Percentiles rank a stretch among this genome's conserved stretches.
These are phyloP conservation scores for Acinonyx jubatus DNA, from an alignment of 2,113 vertebrate species.

Conservation along the genomic window DNA sequence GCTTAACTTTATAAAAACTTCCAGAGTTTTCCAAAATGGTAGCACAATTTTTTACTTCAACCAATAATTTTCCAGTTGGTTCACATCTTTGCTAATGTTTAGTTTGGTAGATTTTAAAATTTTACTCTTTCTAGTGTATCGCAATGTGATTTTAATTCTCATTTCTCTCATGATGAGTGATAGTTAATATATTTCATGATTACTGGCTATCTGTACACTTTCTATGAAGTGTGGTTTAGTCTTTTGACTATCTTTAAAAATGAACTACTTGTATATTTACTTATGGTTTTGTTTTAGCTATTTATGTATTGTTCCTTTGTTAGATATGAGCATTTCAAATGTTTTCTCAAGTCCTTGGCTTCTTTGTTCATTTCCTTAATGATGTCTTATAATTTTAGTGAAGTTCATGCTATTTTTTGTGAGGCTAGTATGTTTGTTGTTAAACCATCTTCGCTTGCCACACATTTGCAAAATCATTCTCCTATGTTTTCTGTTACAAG, in stretches of 20 bases:
- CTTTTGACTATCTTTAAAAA: background rate
- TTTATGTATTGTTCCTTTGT: background rate
- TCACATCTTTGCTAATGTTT: background rate
- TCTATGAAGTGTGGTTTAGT: background rate
- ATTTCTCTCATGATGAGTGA: background rate
- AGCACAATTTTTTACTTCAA: background rate
- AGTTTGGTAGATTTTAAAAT: background rate
- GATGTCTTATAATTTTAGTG: background rate
- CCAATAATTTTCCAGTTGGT: background rate
- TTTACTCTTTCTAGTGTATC: background rate
- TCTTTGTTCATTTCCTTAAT: background rate
- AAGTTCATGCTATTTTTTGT: background rate
- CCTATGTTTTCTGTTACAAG: background rate
- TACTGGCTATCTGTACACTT: background rate
- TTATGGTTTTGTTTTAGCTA: background rate
- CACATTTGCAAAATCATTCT: background rate
- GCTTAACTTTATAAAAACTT: background rate
- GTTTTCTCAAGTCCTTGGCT: background rate
- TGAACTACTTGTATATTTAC: background rate
- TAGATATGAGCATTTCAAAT: background rate
- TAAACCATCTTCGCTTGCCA: background rate
- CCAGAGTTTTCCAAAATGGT: background rate
- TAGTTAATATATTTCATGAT: background rate
- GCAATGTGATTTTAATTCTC: background rate
- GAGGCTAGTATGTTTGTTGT: background rate